phyloP scores from a whole-genome alignment of 35 echinoderm and acorn worm species.

The Apostichopus japonicus region DNA sequence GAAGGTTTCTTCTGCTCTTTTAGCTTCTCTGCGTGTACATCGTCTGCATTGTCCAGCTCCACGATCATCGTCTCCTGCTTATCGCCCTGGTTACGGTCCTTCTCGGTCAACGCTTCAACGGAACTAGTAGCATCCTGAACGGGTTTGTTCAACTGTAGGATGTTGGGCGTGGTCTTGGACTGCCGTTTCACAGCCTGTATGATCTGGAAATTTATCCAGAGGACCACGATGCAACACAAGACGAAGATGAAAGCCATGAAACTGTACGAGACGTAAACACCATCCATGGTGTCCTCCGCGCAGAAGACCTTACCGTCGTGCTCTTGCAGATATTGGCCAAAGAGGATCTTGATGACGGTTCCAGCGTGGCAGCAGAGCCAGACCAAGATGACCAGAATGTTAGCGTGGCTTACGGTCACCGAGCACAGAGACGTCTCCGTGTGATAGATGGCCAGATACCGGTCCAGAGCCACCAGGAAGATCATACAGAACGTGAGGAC shows the following conservation, averaged over 20 bases:
- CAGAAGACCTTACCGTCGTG: not conserved
- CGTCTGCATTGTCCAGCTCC: slow-evolving; percentile 2
- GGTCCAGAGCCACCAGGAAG: slow-evolving; percentile 33
- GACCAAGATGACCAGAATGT: slow-evolving; percentile 2
- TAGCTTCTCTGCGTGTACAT: not conserved
- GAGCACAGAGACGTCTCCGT: slow-evolving; percentile 15
- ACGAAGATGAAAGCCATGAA: slow-evolving; percentile 33
- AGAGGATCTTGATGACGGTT: slow-evolving; percentile 7
- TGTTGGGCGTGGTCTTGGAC: slow-evolving; percentile 12
- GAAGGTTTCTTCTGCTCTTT: not conserved
- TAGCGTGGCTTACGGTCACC: slow-evolving; percentile 12
- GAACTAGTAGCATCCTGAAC: not conserved
- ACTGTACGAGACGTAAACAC: slow-evolving; percentile 22
- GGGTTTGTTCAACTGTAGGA: not conserved
- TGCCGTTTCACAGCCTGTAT: slow-evolving; percentile 43
- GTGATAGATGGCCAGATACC: slow-evolving; percentile 52
- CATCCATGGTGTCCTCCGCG: not conserved
- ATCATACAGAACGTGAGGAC: slow-evolving; percentile 36
- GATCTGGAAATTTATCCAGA: slow-evolving; percentile 55
- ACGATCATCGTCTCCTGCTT: not conserved
- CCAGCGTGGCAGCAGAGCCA: slow-evolving; percentile 18
- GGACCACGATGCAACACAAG: slow-evolving; percentile 27
- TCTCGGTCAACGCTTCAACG: not conserved
- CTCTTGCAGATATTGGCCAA: not conserved
- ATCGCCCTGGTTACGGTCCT: not conserved